Conservation (phyloP, 2,113 vertebrate genomes). For the pig (Sus scrofa) region DNA sequence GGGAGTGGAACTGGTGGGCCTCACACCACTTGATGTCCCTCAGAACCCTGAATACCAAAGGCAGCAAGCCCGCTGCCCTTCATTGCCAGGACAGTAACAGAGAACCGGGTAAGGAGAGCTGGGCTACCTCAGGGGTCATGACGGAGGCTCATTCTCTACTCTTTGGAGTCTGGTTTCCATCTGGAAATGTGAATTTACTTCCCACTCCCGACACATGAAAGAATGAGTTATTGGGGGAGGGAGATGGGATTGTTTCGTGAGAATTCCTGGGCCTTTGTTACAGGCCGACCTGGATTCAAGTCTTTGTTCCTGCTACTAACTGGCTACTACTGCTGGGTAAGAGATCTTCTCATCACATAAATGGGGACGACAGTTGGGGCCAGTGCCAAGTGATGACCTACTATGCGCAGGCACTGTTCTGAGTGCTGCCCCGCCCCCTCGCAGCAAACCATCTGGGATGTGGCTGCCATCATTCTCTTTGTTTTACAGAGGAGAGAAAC, state of each 20-base stretch:
- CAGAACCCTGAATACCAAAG: background rate
- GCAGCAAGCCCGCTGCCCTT: background rate
- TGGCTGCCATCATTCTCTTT: no score
- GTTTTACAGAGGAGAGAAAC: background rate
- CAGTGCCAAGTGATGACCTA: background rate
- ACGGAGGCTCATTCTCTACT: background rate
- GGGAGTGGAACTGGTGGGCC: background rate
- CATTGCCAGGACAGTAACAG: background rate
- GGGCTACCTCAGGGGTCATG: background rate
- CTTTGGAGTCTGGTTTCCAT: background rate
- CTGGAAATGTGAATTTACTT: slow-evolving; percentile 19
- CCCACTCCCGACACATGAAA: background rate
- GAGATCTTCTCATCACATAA: background rate
- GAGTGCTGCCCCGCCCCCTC: background rate
- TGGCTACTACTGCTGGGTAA: background rate
- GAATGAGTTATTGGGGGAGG: background rate
- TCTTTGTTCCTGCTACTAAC: background rate
- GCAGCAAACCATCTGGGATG: background rate
- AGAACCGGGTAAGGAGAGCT: background rate
- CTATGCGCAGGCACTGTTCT: background rate
- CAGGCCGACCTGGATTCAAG: background rate
- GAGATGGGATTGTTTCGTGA: background rate
- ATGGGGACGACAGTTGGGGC: background rate
- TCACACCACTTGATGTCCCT: background rate
- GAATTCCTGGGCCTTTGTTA: background rate